Conservation (phyloP, 1,140 invertebrate species). For the Luehdorfia chinensis region DNA sequence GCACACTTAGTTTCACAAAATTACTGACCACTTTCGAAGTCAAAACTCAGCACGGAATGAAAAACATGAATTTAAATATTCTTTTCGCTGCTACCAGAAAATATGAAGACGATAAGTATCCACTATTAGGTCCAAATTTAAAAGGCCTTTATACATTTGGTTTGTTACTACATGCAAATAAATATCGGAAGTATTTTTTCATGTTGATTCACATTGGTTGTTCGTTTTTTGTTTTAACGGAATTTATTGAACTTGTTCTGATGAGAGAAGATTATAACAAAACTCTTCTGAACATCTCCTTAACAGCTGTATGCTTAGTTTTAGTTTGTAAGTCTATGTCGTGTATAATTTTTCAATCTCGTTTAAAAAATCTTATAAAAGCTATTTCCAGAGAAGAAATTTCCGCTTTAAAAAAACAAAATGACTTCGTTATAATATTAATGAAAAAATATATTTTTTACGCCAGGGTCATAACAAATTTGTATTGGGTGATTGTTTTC, state of each 20-base stretch:
- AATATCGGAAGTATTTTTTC: slow-evolving; percentile 25
- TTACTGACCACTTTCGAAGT: too few species aligned
- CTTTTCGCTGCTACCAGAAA: too few species aligned
- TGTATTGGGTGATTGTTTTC: slow-evolving; percentile 40
- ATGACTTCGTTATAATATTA: slow-evolving; percentile 21
- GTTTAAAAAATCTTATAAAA: slow-evolving; percentile 20
- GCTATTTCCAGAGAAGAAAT: slow-evolving; percentile 32
- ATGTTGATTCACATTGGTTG: slow-evolving; percentile 33
- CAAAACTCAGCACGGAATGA: too few species aligned
- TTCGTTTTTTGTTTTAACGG: slow-evolving; percentile 36
- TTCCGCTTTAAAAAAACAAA: slow-evolving; percentile 17
- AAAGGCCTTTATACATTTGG: slow-evolving; percentile 48
- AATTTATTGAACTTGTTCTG: slow-evolving; percentile 42
- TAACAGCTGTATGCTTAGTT: slow-evolving; percentile 37
- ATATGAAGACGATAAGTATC: slow-evolving; percentile 42
- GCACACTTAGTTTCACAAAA: too few species aligned
- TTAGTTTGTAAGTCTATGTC: slow-evolving; percentile 32
- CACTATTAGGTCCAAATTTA: slow-evolving; percentile 51
- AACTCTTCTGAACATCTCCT: slow-evolving; percentile 41
- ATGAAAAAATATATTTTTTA: slow-evolving; percentile 42
- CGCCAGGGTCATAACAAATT: slow-evolving; percentile 38
- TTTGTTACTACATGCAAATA: slow-evolving; percentile 35
- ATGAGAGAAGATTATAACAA: slow-evolving; percentile 40
- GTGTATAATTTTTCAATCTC: slow-evolving; percentile 16
- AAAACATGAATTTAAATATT: too few species aligned